phyloP scores from a whole-genome alignment of 2,797 vertebrate species.

The Epinephelus malabaricus region DNA sequence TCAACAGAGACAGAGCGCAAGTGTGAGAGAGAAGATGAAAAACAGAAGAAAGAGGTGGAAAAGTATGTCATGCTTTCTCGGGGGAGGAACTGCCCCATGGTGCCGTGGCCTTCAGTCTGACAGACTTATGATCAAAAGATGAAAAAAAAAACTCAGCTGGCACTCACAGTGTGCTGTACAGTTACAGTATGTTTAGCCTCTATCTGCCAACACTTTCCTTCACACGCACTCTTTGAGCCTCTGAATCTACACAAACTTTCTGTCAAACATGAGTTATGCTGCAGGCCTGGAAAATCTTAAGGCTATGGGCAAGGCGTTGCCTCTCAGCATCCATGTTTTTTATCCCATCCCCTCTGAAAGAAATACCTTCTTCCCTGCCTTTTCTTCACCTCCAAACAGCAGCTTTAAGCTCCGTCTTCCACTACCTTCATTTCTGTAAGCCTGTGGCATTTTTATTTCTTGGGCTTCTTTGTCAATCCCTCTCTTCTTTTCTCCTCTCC shows the following conservation, averaged over 20 bases:
- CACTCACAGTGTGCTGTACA: conserved; percentile 22
- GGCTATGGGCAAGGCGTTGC: not conserved
- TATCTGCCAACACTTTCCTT: conserved; percentile 30
- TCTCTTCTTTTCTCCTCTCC: conserved; percentile 13
- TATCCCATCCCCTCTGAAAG: conserved; percentile 46
- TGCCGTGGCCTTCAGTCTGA: conserved; percentile 44
- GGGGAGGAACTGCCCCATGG: conserved; percentile 46
- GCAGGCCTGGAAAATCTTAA: conserved; percentile 38
- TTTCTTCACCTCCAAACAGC: conserved; percentile 54
- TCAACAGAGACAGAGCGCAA: conserved; percentile 66
- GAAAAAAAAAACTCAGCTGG: conserved; percentile 35
- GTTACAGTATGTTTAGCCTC: conserved; percentile 32
- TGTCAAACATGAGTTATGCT: conserved; percentile 22
- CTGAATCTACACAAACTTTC: conserved; percentile 33
- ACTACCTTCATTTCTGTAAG: conserved; percentile 38
- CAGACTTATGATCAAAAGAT: conserved; percentile 63
- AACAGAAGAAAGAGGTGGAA: conserved; percentile 61
- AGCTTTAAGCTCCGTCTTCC: conserved; percentile 45
- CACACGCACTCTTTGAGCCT: conserved; percentile 24
- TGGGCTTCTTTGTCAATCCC: conserved; percentile 15
- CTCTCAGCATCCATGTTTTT: conserved; percentile 49
- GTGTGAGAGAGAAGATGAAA: conserved; percentile 64
- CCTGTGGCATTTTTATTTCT: conserved; percentile 33
- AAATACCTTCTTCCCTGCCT: conserved; percentile 34
- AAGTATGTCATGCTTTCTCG: conserved; percentile 65